phyloP scores from a whole-genome alignment of 2,797 vertebrate genomes.

The Fundulus diaphanus region DNA sequence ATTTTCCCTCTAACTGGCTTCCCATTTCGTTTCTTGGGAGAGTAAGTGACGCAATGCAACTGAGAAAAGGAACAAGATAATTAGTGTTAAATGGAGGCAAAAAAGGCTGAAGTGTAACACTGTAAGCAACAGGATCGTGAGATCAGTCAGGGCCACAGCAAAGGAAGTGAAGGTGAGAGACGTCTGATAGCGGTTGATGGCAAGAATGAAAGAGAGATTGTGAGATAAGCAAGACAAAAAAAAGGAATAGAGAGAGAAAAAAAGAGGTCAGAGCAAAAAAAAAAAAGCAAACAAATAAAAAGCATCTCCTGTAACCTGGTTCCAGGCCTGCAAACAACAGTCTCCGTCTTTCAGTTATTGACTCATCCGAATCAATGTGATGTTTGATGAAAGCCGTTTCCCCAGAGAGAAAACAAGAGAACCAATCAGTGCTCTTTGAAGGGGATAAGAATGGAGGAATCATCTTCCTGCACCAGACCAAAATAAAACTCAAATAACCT shows the following conservation, averaged over 20 bases:
- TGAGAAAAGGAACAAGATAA: constrained; percentile 38
- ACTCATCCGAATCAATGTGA: constrained; percentile 4
- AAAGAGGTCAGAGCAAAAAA: background rate
- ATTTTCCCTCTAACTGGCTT: constrained; percentile 36
- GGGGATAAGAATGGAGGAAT: background rate
- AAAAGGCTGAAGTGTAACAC: constrained; percentile 17
- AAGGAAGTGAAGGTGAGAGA: constrained; percentile 32
- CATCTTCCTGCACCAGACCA: constrained; percentile 2
- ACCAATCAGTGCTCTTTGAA: constrained; percentile 24
- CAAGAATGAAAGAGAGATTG: constrained; percentile 23
- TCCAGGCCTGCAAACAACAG: constrained; percentile 11
- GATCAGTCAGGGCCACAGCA: constrained; percentile 19
- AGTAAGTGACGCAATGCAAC: constrained; percentile 34
- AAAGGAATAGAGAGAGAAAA: background rate
- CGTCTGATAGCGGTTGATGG: constrained; percentile 11
- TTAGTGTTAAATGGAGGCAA: constrained; percentile 39
- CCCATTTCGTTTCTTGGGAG: constrained; percentile 27
- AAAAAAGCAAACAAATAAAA: too few relatives aligned
- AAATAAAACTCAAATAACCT: constrained; percentile 1
- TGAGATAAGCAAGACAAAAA: constrained; percentile 3
- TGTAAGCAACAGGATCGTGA: constrained; percentile 30
- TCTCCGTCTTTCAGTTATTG: background rate
- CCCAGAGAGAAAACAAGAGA: background rate
- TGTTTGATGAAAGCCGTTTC: constrained; percentile 2
- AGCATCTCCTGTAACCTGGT: background rate